Evolutionary conservation across 2,888 invertebrate species (phyloP).

Genomic region (Orchesellides sinensis): DNA sequence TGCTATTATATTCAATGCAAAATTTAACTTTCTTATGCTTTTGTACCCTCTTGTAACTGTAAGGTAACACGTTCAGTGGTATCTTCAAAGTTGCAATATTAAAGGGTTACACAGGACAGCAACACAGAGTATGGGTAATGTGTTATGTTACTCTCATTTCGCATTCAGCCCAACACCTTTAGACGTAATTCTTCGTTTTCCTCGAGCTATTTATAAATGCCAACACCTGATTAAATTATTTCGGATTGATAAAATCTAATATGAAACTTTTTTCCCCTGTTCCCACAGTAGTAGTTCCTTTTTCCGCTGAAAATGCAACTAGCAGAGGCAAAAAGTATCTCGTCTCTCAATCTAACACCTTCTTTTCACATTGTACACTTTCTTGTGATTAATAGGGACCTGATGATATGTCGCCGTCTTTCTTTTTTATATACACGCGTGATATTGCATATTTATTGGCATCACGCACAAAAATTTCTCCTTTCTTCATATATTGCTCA

Average conservation of each 20-base stretch:
- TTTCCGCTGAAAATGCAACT: background rate
- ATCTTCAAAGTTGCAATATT: too few relatives aligned
- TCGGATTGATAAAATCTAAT: constrained; percentile 63
- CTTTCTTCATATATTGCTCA: too few relatives aligned
- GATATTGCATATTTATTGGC: constrained; percentile 66
- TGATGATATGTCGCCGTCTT: constrained; percentile 63
- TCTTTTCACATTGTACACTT: constrained; percentile 38
- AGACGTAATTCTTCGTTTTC: constrained; percentile 63
- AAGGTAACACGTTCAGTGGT: too few relatives aligned
- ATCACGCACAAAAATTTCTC: constrained; percentile 56
- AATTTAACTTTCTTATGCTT: too few relatives aligned
- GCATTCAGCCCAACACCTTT: constrained; percentile 50
- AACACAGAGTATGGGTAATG: constrained; percentile 18
- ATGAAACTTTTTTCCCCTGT: constrained; percentile 49
- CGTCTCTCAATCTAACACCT: constrained; percentile 51
- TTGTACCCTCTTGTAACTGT: too few relatives aligned
- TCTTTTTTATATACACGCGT: constrained; percentile 53
- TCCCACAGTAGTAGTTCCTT: constrained; percentile 19
- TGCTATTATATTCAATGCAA: too few relatives aligned
- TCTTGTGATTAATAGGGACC: constrained; percentile 63
- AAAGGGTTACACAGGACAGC: constrained; percentile 11
- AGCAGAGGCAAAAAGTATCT: constrained; percentile 2
- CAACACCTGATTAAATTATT: constrained; percentile 67
- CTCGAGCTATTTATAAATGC: constrained; percentile 65
- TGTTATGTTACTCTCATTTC: constrained; percentile 43